These are phyloP conservation scores for Elephantulus edwardii DNA, from an alignment of 2,113 vertebrate species.

Conservation along the genomic window DNA sequence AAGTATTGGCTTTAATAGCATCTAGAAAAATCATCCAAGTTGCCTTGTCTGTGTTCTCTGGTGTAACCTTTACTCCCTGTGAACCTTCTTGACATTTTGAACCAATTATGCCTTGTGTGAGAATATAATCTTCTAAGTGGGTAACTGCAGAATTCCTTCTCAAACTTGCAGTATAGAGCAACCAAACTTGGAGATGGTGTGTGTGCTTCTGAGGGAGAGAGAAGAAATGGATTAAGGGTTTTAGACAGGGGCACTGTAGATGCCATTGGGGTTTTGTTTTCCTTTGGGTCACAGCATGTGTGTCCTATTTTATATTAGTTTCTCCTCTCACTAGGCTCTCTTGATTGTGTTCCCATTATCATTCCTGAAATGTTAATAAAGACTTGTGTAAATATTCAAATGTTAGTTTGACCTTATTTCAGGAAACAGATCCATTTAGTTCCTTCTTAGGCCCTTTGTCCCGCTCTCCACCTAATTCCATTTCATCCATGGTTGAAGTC, in stretches of 20 bases:
- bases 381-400: not conserved
- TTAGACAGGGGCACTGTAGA: not conserved
- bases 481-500: not conserved
- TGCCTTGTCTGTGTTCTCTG: not conserved
- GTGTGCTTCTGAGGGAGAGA: not conserved
- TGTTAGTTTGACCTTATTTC: constrained; percentile 1
- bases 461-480: not conserved
- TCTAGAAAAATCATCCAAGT: not conserved
- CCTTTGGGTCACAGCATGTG: not conserved
- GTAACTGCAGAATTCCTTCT: not conserved
- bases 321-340: not conserved
- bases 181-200: not conserved
- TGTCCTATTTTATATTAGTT: not conserved
- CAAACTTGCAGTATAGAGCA: not conserved
- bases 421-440: not conserved
- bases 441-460: not conserved
- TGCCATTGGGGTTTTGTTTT: not conserved
- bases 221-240: not conserved
- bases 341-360: not conserved
- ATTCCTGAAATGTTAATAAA: constrained; percentile 9
- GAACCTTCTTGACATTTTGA: not conserved
- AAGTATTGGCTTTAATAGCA: not conserved
- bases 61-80: not conserved
- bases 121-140: not conserved
- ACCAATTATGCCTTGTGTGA: not conserved